Evolutionary conservation across 2,888 invertebrate species (phyloP).

Genomic region (Adelognathus sp.): DNA sequence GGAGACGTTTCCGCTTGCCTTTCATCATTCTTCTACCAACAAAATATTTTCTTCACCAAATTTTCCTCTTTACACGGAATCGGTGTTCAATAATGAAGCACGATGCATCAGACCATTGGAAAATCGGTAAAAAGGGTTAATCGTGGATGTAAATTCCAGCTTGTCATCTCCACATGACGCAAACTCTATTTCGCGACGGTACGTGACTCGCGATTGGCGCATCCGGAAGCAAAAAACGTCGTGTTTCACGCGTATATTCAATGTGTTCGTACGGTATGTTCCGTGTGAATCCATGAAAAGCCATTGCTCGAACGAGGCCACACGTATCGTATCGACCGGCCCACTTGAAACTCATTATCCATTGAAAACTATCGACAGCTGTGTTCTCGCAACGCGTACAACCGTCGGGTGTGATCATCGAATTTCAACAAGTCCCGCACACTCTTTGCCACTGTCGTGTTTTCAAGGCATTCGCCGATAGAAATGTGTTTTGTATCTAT

Average conservation of each 20-base stretch:
- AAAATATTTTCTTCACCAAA: no score
- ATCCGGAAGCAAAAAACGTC: not conserved
- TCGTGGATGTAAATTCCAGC: not conserved
- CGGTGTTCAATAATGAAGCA: no score
- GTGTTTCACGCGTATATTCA: not conserved
- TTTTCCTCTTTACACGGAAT: no score
- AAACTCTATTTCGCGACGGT: not conserved
- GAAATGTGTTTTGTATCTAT: not conserved
- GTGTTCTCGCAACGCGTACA: not conserved
- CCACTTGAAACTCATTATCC: slow-evolving; percentile 4
- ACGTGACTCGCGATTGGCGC: not conserved
- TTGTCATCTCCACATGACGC: not conserved
- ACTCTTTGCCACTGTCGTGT: not conserved
- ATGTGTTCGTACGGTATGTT: not conserved
- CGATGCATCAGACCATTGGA: not conserved
- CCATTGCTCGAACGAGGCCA: not conserved
- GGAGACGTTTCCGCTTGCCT: no score
- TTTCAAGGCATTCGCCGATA: not conserved
- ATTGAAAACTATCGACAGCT: slow-evolving; percentile 5
- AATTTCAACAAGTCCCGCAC: not conserved
- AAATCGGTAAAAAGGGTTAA: not conserved
- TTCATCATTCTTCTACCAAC: no score
- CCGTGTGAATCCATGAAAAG: not conserved
- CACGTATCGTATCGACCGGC: not conserved
- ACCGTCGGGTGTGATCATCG: not conserved